Conservation (phyloP, 1,140 invertebrate species). For the Drosophila eugracilis region DNA sequence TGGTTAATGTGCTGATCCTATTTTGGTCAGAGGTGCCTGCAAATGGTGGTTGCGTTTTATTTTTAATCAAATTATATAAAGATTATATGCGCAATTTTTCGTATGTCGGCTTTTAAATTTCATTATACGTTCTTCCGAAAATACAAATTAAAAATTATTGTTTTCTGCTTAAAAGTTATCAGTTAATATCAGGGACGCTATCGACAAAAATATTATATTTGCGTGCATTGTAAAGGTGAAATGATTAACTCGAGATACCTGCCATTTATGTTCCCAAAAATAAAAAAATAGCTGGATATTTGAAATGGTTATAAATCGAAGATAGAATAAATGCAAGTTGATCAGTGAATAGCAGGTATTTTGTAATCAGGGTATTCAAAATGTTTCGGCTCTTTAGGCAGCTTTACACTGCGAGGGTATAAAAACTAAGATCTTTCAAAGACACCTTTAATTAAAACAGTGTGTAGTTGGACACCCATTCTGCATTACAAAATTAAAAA, state of each 20-base stretch:
- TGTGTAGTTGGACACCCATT: background rate
- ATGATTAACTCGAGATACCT: background rate
- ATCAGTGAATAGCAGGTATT: too few relatives aligned
- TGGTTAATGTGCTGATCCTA: slow-evolving; percentile 94
- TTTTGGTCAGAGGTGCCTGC: slow-evolving; percentile 89
- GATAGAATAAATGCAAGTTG: too few relatives aligned
- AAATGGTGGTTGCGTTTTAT: slow-evolving; percentile 85
- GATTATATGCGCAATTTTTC: slow-evolving; percentile 38
- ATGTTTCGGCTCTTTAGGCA: too few relatives aligned
- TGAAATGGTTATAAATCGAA: too few relatives aligned
- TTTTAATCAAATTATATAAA: slow-evolving; percentile 49
- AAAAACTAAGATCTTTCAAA: background rate
- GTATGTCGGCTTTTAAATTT: slow-evolving; percentile 18
- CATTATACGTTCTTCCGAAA: slow-evolving; percentile 9
- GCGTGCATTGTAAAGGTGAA: too few relatives aligned
- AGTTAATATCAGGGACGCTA: too few relatives aligned
- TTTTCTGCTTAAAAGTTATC: too few relatives aligned
- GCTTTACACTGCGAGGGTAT: background rate
- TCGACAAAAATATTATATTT: too few relatives aligned
- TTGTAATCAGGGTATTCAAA: too few relatives aligned
- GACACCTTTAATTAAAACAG: background rate
- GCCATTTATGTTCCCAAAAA: too few relatives aligned
- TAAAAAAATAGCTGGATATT: too few relatives aligned
- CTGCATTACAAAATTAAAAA: too few relatives aligned
- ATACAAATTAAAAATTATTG: slow-evolving; percentile 1